Conservation (phyloP, 2,888 invertebrate genomes). For the Metacarcinus magister region DNA sequence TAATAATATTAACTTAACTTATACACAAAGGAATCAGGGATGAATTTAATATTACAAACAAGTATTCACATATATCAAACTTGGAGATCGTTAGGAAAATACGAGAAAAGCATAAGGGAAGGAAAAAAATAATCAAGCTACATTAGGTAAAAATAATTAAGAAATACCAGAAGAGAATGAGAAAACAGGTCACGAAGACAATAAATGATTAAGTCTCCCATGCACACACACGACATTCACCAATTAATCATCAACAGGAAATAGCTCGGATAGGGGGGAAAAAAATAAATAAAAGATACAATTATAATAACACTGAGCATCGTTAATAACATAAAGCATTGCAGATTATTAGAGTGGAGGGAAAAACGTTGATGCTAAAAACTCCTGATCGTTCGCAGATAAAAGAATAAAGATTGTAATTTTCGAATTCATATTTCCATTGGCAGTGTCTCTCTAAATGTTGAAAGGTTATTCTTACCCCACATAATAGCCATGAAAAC, state of each 20-base stretch:
- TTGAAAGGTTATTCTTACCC: neutral
- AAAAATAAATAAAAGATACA: neutral
- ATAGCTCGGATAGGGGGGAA: neutral
- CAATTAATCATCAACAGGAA: constrained; percentile 22
- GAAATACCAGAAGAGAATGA: neutral
- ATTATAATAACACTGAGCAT: constrained; percentile 13
- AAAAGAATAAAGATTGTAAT: neutral
- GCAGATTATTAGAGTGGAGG: neutral
- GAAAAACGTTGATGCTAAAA: neutral
- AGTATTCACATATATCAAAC: neutral
- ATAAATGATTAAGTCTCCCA: neutral
- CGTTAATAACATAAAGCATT: neutral
- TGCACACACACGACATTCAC: neutral
- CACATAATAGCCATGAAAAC: neutral
- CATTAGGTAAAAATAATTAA: neutral
- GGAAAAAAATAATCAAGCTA: neutral
- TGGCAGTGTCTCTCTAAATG: neutral
- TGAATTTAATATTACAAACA: neutral
- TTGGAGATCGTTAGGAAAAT: neutral
- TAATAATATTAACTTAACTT: neutral
- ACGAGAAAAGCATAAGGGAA: neutral
- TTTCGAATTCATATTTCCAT: neutral
- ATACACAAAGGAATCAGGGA: neutral
- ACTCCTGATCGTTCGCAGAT: neutral
- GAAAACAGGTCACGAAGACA: constrained; percentile 17